These are phyloP conservation scores for Agrotis segetum DNA, from an alignment of 2,888 invertebrate genomes.

Conservation along the genomic window DNA sequence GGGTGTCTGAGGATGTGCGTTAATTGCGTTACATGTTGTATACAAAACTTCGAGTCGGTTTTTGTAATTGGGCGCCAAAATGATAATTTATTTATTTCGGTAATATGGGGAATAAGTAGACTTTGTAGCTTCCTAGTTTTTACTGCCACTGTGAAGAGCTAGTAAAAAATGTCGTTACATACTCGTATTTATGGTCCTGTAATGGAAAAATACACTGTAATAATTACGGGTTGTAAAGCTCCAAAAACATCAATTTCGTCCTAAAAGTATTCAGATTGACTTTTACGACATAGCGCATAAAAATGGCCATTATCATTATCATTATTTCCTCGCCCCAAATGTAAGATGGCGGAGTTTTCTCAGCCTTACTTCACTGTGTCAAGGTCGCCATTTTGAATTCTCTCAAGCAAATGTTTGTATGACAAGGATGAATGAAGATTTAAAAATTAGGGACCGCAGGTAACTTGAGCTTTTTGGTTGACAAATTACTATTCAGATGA, in stretches of 20 bases:
- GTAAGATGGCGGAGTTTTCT: conserved; percentile 17
- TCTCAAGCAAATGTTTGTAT: conserved; percentile 9
- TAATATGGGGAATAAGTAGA: too few relatives aligned
- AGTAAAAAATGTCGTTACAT: neutral
- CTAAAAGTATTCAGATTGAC: conserved; percentile 43
- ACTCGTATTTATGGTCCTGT: too few relatives aligned
- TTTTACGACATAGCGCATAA: conserved; percentile 43
- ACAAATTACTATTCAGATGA: neutral
- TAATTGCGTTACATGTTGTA: too few relatives aligned
- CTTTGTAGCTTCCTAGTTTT: too few relatives aligned
- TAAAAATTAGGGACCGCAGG: neutral
- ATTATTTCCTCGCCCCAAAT: conserved; percentile 49
- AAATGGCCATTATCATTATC: conserved; percentile 47
- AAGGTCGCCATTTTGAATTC: conserved; percentile 37
- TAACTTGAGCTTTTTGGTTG: neutral
- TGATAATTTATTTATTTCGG: too few relatives aligned
- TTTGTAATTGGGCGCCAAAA: too few relatives aligned
- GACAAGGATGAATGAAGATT: neutral
- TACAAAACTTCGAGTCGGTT: too few relatives aligned
- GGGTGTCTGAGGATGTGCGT: too few relatives aligned
- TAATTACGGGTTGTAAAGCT: conserved; percentile 19
- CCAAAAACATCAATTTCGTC: conserved; percentile 18
- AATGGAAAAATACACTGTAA: neutral
- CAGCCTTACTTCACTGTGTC: conserved; percentile 30
- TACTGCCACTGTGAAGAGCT: too few relatives aligned